Conservation (phyloP, 2,888 invertebrate species). For the Salticus scenicus region DNA sequence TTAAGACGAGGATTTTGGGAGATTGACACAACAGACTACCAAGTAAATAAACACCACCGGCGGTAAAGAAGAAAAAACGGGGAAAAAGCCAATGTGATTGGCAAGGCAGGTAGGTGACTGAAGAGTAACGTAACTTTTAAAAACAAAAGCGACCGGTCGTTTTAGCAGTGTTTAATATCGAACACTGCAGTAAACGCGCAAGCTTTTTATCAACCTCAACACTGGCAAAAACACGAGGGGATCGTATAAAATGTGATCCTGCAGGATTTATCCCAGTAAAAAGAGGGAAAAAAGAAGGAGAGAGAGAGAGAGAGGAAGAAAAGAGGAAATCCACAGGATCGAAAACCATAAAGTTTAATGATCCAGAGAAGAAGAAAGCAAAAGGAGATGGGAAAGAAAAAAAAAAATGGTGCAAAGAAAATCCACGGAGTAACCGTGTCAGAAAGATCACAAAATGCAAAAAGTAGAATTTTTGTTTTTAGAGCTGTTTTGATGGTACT, state of each 20-base stretch:
- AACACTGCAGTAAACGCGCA: conserved; percentile 56
- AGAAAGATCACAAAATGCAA: conserved; percentile 57
- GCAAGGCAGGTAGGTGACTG: background rate
- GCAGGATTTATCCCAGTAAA: conserved; percentile 27
- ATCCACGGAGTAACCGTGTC: conserved; percentile 54
- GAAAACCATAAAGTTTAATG: conserved; percentile 71
- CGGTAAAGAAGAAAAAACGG: background rate
- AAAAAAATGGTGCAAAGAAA: background rate
- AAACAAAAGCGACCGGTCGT: background rate
- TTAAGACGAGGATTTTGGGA: conserved; percentile 42
- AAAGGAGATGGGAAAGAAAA: conserved; percentile 8
- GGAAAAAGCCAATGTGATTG: conserved; percentile 4
- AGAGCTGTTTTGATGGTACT: background rate
- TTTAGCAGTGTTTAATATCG: conserved; percentile 54
- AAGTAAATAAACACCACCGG: background rate
- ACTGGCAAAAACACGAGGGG: conserved; percentile 63
- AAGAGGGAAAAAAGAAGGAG: background rate
- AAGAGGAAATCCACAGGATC: conserved; percentile 38
- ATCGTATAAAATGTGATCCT: conserved; percentile 55
- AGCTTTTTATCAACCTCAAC: conserved; percentile 41
- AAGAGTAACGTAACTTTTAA: background rate
- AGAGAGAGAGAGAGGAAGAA: conserved; percentile 18
- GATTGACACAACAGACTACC: conserved; percentile 39
- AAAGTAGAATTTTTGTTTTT: conserved; percentile 11
- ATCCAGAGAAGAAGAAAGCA: conserved; percentile 55